phyloP scores from a whole-genome alignment of 1,140 invertebrate species.

The Glossosoma conforme region DNA sequence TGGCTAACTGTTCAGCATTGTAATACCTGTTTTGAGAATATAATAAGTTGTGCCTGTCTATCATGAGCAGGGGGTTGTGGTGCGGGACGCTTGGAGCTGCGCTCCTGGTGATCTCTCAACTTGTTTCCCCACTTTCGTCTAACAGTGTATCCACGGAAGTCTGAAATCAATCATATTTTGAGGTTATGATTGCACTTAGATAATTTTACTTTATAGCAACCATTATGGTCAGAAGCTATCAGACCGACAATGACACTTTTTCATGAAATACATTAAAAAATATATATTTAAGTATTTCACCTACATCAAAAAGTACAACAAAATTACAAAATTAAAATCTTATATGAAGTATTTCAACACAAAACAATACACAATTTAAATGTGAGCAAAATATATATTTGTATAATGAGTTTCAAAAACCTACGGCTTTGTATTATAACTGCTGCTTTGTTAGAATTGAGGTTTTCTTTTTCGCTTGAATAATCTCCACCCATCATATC shows the following conservation, averaged over 20 bases:
- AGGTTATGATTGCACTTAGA: not conserved
- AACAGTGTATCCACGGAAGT: constrained; percentile 62
- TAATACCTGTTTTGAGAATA: constrained; percentile 43
- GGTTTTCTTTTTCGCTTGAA: constrained; percentile 43
- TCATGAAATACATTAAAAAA: constrained; percentile 5
- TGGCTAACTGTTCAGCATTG: not conserved
- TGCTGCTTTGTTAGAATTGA: constrained; percentile 55
- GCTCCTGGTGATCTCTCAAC: constrained; percentile 46
- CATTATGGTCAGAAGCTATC: not conserved
- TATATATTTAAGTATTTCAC: too few species aligned
- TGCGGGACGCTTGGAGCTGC: constrained; percentile 31
- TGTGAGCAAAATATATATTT: too few species aligned
- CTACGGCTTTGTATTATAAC: constrained; percentile 64
- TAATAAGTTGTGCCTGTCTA: constrained; percentile 40
- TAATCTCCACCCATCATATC: constrained; percentile 26
- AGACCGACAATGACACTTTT: not conserved
- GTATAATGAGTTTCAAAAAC: too few species aligned
- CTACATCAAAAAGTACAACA: too few species aligned
- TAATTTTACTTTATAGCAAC: constrained; percentile 4
- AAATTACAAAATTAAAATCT: too few species aligned
- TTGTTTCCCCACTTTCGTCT: constrained; percentile 57
- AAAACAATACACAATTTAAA: too few species aligned
- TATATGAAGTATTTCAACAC: too few species aligned
- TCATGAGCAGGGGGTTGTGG: constrained; percentile 39
- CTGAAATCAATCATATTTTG: constrained; percentile 35